Evolutionary conservation across 2,113 vertebrate genomes (phyloP).

Genomic region (Cryptoleucopteryx plumbea): DNA sequence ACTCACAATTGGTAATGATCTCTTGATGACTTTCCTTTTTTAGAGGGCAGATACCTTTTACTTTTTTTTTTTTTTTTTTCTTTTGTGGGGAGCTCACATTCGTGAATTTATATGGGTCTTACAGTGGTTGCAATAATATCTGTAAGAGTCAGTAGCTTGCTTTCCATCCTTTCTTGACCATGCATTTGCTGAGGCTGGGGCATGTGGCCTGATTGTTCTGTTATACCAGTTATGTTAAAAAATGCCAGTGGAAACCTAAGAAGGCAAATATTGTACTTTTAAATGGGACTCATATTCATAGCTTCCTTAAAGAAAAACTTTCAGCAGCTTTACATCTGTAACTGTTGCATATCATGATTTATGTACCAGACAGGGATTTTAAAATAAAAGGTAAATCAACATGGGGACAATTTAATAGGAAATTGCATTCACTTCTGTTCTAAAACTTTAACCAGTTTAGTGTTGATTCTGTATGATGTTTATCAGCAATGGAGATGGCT

Average conservation of each 20-base stretch:
- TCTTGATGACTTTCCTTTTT: background rate
- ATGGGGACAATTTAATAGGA: background rate
- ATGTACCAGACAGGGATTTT: background rate
- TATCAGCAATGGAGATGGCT: background rate
- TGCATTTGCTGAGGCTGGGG: background rate
- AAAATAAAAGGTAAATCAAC: background rate
- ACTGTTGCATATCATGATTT: background rate
- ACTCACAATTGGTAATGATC: constrained; percentile 88
- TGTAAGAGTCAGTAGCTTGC: background rate
- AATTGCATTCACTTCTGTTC: background rate
- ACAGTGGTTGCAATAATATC: background rate
- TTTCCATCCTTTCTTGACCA: background rate
- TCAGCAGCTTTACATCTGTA: background rate
- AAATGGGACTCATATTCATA: background rate
- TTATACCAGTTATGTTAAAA: background rate
- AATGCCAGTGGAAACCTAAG: background rate
- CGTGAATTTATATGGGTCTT: background rate
- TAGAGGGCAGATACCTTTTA: background rate
- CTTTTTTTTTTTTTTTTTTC: background rate
- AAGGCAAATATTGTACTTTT: background rate
- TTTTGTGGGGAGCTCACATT: background rate
- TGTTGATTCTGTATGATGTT: background rate
- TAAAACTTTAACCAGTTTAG: background rate
- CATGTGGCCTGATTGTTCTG: background rate
- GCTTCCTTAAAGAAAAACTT: background rate